phyloP scores from a whole-genome alignment of 2,113 vertebrate genomes.

The Camelus dromedarius region DNA sequence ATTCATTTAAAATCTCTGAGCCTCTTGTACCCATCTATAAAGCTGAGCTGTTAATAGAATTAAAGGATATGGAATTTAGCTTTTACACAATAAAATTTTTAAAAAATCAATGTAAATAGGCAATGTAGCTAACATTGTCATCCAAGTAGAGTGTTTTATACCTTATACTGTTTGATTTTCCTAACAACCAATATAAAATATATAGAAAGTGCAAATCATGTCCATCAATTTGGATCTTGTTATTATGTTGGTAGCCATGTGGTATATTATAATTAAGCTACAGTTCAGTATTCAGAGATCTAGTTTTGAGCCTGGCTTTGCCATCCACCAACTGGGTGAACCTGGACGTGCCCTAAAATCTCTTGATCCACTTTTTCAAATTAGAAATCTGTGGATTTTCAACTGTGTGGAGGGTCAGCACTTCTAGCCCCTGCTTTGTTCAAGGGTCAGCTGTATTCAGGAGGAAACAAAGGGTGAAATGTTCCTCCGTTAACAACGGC shows the following conservation, averaged over 20 bases:
- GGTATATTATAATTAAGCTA: not conserved
- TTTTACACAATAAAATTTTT: not conserved
- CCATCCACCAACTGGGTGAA: not conserved
- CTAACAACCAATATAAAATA: not conserved
- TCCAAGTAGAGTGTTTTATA: not conserved
- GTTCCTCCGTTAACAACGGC: conserved; percentile 7
- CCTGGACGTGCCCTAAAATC: not conserved
- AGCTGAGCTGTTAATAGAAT: not conserved
- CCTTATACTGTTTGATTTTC: not conserved
- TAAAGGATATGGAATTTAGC: not conserved
- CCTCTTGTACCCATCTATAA: not conserved
- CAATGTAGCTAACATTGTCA: not conserved
- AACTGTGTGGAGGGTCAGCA: not conserved
- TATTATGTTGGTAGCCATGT: not conserved
- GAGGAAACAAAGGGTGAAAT: conserved; percentile 42
- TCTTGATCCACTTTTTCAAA: not conserved
- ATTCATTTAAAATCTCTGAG: not conserved
- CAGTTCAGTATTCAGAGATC: not conserved
- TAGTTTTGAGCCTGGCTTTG: not conserved
- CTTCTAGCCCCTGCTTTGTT: no score
- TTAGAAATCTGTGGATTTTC: not conserved
- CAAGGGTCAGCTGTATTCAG: not conserved
- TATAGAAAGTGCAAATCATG: not conserved
- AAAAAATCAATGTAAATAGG: not conserved
- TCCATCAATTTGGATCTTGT: not conserved